Evolutionary conservation across 1,140 invertebrate species (phyloP).

Genomic region (Pantala flavescens): DNA sequence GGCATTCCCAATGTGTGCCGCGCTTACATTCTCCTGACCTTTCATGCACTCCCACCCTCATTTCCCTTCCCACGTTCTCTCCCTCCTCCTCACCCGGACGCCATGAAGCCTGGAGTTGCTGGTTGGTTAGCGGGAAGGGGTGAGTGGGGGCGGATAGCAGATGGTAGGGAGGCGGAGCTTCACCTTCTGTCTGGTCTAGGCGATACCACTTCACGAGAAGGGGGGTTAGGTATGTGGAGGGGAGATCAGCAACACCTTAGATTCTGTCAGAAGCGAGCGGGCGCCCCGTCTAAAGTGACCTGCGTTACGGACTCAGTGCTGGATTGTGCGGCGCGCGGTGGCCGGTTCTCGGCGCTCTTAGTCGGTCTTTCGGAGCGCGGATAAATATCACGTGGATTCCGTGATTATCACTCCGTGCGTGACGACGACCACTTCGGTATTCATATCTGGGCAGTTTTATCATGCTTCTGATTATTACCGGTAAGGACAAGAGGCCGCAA

Average conservation of each 20-base stretch:
- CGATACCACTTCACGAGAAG: background rate
- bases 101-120: constrained; percentile 7
- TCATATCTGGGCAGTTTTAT: background rate
- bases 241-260: too few relatives aligned
- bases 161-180: constrained; percentile 2
- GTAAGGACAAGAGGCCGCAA: background rate
- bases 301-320: background rate
- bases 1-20: background rate
- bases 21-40: background rate
- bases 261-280: background rate
- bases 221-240: background rate
- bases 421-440: background rate
- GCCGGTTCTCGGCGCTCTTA: too few relatives aligned
- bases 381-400: too few relatives aligned
- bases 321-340: too few relatives aligned
- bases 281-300: background rate
- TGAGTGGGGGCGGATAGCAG: background rate
- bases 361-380: too few relatives aligned
- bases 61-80: background rate
- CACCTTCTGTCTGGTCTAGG: constrained; percentile 7
- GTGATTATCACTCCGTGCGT: too few relatives aligned
- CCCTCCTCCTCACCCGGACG: background rate
- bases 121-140: background rate
- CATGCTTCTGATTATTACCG: background rate
- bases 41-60: background rate